Conservation (phyloP, 2,888 invertebrate genomes). For the Therioaphis trifolii region DNA sequence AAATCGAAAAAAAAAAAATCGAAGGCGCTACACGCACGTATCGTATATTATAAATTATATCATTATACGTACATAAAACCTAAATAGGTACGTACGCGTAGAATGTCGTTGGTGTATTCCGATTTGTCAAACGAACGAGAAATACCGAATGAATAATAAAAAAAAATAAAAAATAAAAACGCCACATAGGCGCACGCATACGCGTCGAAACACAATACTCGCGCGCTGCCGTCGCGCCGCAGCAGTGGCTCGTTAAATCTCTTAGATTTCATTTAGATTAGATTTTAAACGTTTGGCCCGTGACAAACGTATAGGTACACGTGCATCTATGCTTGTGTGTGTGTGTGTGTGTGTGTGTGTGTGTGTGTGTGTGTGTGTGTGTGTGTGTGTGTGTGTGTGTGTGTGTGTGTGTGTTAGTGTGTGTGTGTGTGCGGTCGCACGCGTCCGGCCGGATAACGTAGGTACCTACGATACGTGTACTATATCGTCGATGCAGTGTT, state of each 20-base stretch:
- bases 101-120: too few species aligned
- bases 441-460: slow-evolving; percentile 51
- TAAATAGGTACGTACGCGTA: too few species aligned
- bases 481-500: neutral
- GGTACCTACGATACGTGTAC: neutral
- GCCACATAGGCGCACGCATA: too few species aligned
- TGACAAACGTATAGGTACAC: too few species aligned
- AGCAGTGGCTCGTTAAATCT: slow-evolving; percentile 60
- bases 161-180: neutral
- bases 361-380: slow-evolving; percentile 10
- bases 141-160: neutral
- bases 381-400: neutral
- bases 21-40: neutral
- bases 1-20: neutral
- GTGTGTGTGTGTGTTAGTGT: neutral
- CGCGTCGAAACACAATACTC: slow-evolving; percentile 32
- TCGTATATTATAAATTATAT: neutral
- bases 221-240: slow-evolving; percentile 13
- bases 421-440: slow-evolving; percentile 45
- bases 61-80: too few species aligned
- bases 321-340: too few species aligned
- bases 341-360: neutral
- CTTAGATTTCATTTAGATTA: slow-evolving; percentile 60
- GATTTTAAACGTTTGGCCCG: slow-evolving; percentile 52
- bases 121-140: neutral